Conservation (phyloP, 2,888 invertebrate genomes). For the Ophion obscuratus region DNA sequence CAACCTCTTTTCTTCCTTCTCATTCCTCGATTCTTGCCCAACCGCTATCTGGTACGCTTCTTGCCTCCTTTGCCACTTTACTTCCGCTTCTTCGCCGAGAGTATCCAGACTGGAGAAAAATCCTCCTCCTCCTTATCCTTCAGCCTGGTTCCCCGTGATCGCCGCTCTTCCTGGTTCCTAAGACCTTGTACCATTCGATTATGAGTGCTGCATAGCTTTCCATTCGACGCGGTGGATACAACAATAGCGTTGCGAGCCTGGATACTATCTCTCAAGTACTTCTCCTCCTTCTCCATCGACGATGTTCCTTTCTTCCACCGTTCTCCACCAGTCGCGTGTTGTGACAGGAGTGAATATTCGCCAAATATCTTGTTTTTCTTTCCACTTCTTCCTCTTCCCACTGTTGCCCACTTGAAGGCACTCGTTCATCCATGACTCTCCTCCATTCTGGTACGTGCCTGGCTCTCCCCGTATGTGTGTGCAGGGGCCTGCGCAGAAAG, state of each 20-base stretch:
- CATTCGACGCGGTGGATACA: constrained; percentile 19
- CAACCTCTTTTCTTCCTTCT: constrained; percentile 46
- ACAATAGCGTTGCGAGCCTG: neutral
- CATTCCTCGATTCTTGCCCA: constrained; percentile 51
- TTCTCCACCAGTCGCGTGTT: neutral
- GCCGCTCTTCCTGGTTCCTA: neutral
- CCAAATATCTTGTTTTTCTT: constrained; percentile 4
- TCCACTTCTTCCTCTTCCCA: constrained; percentile 65
- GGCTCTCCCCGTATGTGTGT: constrained; percentile 5
- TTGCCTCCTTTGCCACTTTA: constrained; percentile 54
- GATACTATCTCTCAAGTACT: neutral
- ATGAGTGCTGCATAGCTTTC: constrained; percentile 31
- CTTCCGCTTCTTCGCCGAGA: constrained; percentile 60
- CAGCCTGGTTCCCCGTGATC: neutral
- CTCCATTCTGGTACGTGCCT: constrained; percentile 17
- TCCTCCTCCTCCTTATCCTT: neutral
- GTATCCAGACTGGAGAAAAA: constrained; percentile 20
- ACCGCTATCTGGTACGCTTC: constrained; percentile 55
- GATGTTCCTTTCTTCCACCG: neutral
- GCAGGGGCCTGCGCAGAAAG: constrained; percentile 17
- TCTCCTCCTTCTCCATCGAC: neutral
- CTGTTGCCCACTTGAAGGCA: constrained; percentile 13
- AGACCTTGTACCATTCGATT: constrained; percentile 39
- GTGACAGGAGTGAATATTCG: constrained; percentile 22
- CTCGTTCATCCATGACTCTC: constrained; percentile 35